Evolutionary conservation across 2,113 vertebrate genomes (phyloP).

Genomic region (Hypanus sabinus): DNA sequence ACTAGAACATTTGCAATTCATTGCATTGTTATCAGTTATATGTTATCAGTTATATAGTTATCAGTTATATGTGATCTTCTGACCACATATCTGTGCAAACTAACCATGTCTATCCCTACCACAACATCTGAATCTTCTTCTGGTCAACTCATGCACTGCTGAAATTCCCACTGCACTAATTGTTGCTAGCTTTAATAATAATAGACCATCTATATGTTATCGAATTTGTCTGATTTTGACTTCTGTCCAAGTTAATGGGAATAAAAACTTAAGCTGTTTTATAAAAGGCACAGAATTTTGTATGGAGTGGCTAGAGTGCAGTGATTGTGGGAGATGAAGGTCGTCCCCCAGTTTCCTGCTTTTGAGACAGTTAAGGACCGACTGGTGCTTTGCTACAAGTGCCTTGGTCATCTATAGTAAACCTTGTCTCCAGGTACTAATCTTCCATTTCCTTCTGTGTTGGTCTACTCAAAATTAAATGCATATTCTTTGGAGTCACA

Average conservation of each 20-base stretch:
- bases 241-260: background rate
- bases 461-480: background rate
- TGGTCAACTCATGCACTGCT: no score
- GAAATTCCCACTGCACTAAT: background rate
- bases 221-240: background rate
- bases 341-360: background rate
- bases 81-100: background rate
- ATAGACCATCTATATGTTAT: background rate
- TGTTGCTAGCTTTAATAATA: background rate
- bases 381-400: background rate
- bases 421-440: background rate
- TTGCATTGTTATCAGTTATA: no score
- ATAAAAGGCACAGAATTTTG: background rate
- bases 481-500: background rate
- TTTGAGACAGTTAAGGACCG: background rate
- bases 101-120: background rate
- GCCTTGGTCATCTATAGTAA: background rate
- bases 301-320: no score
- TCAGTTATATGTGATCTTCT: background rate
- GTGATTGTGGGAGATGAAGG: background rate
- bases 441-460: background rate
- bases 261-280: background rate
- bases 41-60: no score
- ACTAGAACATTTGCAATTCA: no score
- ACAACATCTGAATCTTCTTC: background rate